Conservation (phyloP, 2,888 invertebrate genomes). For the Tineola bisselliella region DNA sequence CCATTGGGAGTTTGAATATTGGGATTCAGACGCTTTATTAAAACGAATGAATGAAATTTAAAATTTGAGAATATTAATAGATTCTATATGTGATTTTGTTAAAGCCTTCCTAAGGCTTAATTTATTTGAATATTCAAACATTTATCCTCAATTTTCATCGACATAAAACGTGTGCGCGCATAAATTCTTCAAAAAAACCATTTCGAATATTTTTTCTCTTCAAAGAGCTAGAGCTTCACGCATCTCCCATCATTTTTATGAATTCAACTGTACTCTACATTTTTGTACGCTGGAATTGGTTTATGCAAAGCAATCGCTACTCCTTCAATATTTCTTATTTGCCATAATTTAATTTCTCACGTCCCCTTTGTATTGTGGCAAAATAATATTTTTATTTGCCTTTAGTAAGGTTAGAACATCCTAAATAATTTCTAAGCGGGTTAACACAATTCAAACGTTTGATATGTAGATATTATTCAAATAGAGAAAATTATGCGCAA, state of each 20-base stretch:
- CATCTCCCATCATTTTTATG: not conserved
- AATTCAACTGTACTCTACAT: not conserved
- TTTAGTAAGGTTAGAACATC: not conserved
- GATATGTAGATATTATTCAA: not conserved
- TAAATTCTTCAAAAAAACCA: slow-evolving; percentile 41
- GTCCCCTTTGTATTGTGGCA: not conserved
- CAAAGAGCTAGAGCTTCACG: not conserved
- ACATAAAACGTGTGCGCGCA: slow-evolving; percentile 40
- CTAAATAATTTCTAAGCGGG: not conserved
- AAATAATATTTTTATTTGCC: not conserved
- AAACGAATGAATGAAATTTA: no score
- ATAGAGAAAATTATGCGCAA: not conserved
- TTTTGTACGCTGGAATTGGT: not conserved
- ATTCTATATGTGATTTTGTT: not conserved
- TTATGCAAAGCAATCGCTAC: slow-evolving; percentile 8
- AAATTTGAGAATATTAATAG: no score
- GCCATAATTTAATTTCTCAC: not conserved
- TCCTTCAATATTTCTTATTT: not conserved
- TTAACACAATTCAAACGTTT: not conserved
- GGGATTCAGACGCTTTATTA: no score
- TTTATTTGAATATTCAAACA: slow-evolving; percentile 9
- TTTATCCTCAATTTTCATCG: slow-evolving; percentile 7
- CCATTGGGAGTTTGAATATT: no score
- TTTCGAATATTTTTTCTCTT: not conserved
- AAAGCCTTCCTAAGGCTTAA: not conserved